Evolutionary conservation across 30 jellyfish, hydroid and myxozoan species (phyloP).

Genomic region (Chrysaora quinquecirrha): DNA sequence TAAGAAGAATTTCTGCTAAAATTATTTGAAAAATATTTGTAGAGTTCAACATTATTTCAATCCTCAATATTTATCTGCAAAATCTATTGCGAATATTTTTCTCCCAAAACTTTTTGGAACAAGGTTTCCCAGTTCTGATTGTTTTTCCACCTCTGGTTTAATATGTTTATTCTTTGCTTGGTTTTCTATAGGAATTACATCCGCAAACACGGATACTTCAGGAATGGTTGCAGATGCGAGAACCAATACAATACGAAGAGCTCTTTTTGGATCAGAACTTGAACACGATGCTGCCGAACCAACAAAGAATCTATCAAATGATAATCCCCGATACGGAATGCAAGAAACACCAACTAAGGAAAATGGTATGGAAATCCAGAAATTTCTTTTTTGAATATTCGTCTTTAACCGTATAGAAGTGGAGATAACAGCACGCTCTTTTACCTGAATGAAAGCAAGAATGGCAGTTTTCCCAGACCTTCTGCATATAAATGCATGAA

Average conservation of each 20-base stretch:
- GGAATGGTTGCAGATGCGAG: not conserved
- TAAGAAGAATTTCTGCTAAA: no score
- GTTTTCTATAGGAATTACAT: not conserved
- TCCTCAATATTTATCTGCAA: no score
- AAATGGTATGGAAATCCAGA: constrained; percentile 3
- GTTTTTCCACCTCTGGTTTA: not conserved
- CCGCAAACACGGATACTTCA: not conserved
- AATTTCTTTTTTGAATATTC: not conserved
- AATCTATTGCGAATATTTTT: no score
- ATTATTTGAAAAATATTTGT: no score
- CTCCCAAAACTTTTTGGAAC: no score
- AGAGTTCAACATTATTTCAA: no score
- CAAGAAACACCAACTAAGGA: constrained; percentile 67
- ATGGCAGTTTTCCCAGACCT: no score
- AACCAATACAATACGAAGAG: constrained; percentile 19
- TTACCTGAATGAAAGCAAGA: no score
- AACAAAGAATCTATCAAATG: not conserved
- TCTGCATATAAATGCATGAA: no score
- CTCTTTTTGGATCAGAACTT: not conserved
- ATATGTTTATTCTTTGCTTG: no score
- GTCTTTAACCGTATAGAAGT: not conserved
- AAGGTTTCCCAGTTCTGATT: no score
- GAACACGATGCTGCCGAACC: not conserved
- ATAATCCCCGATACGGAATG: not conserved
- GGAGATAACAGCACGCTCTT: no score